phyloP scores from a whole-genome alignment of 2,113 vertebrate genomes.

The Gallinago undulata region DNA sequence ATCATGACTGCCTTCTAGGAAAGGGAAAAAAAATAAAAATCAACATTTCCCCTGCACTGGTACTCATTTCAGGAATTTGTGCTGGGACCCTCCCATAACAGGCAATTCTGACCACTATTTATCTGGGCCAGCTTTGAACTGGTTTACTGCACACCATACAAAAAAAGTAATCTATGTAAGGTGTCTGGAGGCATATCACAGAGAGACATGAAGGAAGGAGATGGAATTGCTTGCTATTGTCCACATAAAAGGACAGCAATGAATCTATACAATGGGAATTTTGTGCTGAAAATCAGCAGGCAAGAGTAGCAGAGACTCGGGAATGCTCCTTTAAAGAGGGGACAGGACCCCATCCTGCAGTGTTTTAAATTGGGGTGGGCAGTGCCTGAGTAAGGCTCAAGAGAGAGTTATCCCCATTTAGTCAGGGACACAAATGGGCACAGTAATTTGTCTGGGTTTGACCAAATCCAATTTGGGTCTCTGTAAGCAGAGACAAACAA shows the following conservation, averaged over 20 bases:
- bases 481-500: background rate
- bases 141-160: background rate
- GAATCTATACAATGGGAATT: background rate
- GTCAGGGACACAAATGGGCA: background rate
- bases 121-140: background rate
- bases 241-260: background rate
- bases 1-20: constrained; percentile 9
- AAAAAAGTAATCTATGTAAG: background rate
- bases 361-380: background rate
- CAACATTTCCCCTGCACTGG: background rate
- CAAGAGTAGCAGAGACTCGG: background rate
- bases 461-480: background rate
- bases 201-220: background rate
- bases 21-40: background rate
- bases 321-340: background rate
- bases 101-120: background rate
- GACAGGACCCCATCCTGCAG: background rate
- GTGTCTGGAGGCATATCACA: background rate
- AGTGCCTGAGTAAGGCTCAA: background rate
- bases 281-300: background rate
- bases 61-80: background rate
- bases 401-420: background rate
- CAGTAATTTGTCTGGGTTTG: background rate
- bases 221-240: background rate
- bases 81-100: background rate